A percentile compares a stretch with the other conserved stretches of the same genome.
Conservation (phyloP, 1,140 invertebrate species). For the Gerris buenoi region DNA sequence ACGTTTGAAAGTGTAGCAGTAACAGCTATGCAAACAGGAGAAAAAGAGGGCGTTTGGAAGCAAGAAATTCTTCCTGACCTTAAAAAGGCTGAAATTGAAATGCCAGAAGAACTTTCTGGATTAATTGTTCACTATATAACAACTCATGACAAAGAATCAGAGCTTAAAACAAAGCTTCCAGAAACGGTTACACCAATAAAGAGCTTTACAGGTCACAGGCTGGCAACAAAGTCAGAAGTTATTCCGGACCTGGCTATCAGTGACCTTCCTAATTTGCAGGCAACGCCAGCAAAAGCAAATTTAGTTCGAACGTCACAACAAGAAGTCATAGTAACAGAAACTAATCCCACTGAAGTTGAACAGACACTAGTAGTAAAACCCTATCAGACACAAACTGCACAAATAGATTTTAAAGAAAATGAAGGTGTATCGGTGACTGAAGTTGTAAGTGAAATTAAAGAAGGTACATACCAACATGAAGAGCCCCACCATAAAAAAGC, state of each 20-base stretch:
- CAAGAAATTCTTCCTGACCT: slow-evolving; percentile 31
- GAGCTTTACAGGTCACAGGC: slow-evolving; percentile 33
- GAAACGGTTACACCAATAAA: slow-evolving; percentile 29
- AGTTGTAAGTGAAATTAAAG: slow-evolving; percentile 34
- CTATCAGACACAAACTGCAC: slow-evolving; percentile 33
- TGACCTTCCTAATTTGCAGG: slow-evolving; percentile 29
- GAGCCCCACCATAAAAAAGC: slow-evolving; percentile 21
- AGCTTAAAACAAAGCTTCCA: slow-evolving; percentile 27
- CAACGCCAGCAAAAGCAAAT: slow-evolving; percentile 33
- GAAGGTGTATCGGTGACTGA: slow-evolving; percentile 33
- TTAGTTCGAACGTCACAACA: slow-evolving; percentile 34
- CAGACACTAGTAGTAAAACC: slow-evolving; percentile 28
- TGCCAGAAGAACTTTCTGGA: slow-evolving; percentile 33
- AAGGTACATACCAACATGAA: slow-evolving; percentile 20
- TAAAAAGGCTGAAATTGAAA: slow-evolving; percentile 34
- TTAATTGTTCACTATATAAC: slow-evolving; percentile 36
- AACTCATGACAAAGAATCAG: slow-evolving; percentile 36
- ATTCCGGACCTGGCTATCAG: slow-evolving; percentile 32
- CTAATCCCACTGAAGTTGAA: slow-evolving; percentile 30
- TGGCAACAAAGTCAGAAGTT: slow-evolving; percentile 36
- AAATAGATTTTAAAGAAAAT: slow-evolving; percentile 32
- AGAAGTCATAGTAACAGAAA: slow-evolving; percentile 33
- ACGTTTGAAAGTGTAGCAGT: slow-evolving; percentile 36
- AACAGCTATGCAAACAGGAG: slow-evolving; percentile 34
- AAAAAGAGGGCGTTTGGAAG: slow-evolving; percentile 38